These are phyloP conservation scores for Cryptocheilus praepositus DNA, from an alignment of 2,888 invertebrate species.

Conservation along the genomic window DNA sequence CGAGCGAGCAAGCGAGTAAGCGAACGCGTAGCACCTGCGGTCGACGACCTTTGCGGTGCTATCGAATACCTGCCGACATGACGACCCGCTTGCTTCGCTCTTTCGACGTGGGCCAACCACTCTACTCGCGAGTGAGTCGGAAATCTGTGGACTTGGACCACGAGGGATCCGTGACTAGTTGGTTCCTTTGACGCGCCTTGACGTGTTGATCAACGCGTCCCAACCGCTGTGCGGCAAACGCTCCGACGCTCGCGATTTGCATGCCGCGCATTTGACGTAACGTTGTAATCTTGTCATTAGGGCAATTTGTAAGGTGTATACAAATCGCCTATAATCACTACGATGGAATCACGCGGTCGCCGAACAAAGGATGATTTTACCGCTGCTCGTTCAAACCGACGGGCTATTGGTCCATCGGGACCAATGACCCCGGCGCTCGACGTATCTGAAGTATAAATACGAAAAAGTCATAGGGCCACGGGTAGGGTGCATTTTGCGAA, in stretches of 20 bases:
- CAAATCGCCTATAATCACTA: not conserved
- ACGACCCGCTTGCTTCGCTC: constrained; percentile 45
- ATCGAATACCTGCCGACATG: constrained; percentile 67
- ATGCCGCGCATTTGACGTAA: too few species aligned
- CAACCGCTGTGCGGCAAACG: too few species aligned
- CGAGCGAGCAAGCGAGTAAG: constrained; percentile 24
- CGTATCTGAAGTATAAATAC: not conserved
- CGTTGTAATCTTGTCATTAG: too few species aligned
- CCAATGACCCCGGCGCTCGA: too few species aligned
- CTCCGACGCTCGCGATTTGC: too few species aligned
- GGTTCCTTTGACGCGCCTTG: constrained; percentile 41
- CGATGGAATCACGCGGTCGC: not conserved
- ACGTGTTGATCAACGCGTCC: too few species aligned
- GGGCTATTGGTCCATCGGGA: too few species aligned
- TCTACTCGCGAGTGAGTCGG: not conserved
- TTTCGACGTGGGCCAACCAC: constrained; percentile 5
- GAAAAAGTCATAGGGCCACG: constrained; percentile 47
- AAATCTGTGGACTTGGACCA: not conserved
- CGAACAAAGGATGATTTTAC: too few species aligned
- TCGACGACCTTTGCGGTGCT: constrained; percentile 71
- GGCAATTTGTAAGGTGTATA: too few species aligned
- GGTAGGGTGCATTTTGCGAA: constrained; percentile 8
- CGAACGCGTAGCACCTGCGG: constrained; percentile 71
- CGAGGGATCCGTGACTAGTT: not conserved
- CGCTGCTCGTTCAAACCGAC: too few species aligned